Evolutionary conservation across 1,140 invertebrate species (phyloP), one percentile per base, ranked within the genome.

Genomic region (Drosophila busckii): DNA sequence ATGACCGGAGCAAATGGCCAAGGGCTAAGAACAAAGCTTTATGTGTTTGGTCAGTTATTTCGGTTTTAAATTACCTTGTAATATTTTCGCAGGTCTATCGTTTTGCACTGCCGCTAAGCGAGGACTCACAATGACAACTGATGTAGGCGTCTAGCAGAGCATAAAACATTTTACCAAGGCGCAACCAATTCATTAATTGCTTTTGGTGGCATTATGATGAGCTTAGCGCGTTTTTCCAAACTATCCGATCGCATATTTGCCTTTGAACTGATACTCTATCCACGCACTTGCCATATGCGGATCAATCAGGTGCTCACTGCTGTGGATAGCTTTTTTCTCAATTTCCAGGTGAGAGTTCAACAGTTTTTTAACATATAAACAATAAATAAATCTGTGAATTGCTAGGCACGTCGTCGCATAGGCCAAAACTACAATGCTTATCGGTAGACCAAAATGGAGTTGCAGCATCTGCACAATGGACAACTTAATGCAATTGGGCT

Each of bases 271-370:
- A 91, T 96, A 46, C 91, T 93, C 76, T 95, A 96, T 83, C 94
- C 95, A 0, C 89, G 93, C 67, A 91, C 93, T 6, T 98, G 97
- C 86, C 96, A 98, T 73, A 92, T 93, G 0, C 98, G 96, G 96
- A 93, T 97, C 25, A 94, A 93, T 82, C 90, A 94, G 41, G 94
- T 95, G 49, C 92, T 95, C n/a, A 88, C 89, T 32, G 88, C 88
- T 28, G 92, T 90, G 16, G 87, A 89, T 4, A 92, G 91, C 17
- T 88, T 90, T 19, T 95, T 95, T 88, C 94, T 94, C 0, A 95
- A 95, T 66, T 93, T 95, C 66, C 76, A 84, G 29, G 75, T 78
- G 15, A 31, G 56, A 35, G n/a, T 10, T 1, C 4, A 19, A 5
- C 10, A 13, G 7, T 12, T 26, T 6, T 12, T 10, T 15, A 16